Conservation (phyloP, 2,888 invertebrate genomes). For the Clostera curtula region DNA sequence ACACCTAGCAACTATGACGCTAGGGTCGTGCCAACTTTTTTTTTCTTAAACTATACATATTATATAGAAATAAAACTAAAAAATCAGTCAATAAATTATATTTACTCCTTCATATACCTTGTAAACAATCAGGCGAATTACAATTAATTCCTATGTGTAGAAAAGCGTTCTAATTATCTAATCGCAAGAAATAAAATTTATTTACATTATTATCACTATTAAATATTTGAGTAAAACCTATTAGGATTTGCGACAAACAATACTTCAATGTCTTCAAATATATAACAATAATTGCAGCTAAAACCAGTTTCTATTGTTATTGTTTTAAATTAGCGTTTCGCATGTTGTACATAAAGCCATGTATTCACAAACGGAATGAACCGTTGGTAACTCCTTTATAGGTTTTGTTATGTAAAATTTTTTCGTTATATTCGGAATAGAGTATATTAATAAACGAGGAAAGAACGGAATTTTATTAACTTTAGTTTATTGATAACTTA, state of each 20-base stretch:
- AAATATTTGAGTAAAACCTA: conserved; percentile 28
- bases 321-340: no score
- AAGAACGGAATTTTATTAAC: no score
- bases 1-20: no score
- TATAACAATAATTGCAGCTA: conserved; percentile 19
- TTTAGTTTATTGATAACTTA: no score
- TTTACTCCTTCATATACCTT: conserved; percentile 41
- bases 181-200: conserved; percentile 41
- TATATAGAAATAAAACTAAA: conserved; percentile 18
- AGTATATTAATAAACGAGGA: no score
- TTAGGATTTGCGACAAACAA: conserved; percentile 24
- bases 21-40: no score
- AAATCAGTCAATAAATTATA: conserved; percentile 61
- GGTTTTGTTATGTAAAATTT: no score
- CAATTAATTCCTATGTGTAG: conserved; percentile 41
- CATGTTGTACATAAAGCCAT: no score
- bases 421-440: no score
- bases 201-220: conserved; percentile 34
- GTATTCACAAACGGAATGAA: no score
- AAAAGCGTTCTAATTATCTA: conserved; percentile 54
- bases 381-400: conserved; percentile 13
- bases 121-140: conserved; percentile 43
- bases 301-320: no score
- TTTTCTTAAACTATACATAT: no score
- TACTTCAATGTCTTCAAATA: conserved; percentile 13